Conservation (phyloP, 2,888 invertebrate genomes). For the Lobophora halterata region DNA sequence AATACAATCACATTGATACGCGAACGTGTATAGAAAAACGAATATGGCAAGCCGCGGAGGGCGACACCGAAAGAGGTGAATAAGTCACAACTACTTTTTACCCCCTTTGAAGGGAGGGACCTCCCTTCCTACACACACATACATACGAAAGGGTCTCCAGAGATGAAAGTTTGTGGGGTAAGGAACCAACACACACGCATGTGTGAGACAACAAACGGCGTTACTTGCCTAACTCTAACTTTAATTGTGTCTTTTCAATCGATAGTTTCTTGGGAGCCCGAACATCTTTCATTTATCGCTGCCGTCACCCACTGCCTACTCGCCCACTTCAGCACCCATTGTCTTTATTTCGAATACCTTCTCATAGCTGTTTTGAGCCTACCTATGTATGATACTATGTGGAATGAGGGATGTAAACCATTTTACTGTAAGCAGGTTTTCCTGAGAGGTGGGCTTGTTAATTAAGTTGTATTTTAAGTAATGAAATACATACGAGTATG, state of each 20-base stretch:
- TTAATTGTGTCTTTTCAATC: slow-evolving; percentile 81
- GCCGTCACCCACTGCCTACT: slow-evolving; percentile 37
- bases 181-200: slow-evolving; percentile 66
- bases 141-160: slow-evolving; percentile 59
- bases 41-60: slow-evolving; percentile 61
- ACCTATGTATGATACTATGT: too few relatives aligned
- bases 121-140: slow-evolving; percentile 48
- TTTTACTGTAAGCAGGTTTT: slow-evolving; percentile 17
- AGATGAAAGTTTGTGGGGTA: slow-evolving; percentile 80
- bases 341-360: too few relatives aligned
- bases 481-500: too few relatives aligned
- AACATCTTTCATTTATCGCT: slow-evolving; percentile 50
- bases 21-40: slow-evolving; percentile 47
- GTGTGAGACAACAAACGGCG: slow-evolving; percentile 74
- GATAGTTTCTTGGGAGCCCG: slow-evolving; percentile 61
- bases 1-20: slow-evolving; percentile 1
- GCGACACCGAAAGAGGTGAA: slow-evolving; percentile 80
- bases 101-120: slow-evolving; percentile 72
- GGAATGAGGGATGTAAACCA: slow-evolving; percentile 21
- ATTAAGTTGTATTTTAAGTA: too few relatives aligned
- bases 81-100: slow-evolving; percentile 79
- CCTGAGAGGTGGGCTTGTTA: slow-evolving; percentile 1
- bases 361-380: slow-evolving; percentile 40
- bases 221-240: slow-evolving; percentile 77
- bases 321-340: slow-evolving; percentile 34